A percentile compares a stretch with the other conserved stretches of the same genome.
Evolutionary conservation across 2,888 invertebrate species (phyloP).

Genomic region (Dorcus parallelipipedus): DNA sequence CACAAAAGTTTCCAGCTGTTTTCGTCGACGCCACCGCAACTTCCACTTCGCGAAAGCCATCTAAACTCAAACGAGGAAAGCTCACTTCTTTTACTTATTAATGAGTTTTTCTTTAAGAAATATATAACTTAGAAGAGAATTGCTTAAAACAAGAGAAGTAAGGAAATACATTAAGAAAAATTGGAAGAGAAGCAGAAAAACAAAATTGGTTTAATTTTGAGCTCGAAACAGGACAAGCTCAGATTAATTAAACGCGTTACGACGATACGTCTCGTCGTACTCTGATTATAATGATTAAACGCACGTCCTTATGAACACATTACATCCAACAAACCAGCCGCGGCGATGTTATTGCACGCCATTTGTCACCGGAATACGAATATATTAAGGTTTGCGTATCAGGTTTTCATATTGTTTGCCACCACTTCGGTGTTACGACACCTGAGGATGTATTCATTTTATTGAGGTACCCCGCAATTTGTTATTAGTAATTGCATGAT

Average conservation of each 20-base stretch:
- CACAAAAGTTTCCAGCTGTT: too few species aligned
- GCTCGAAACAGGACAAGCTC: background rate
- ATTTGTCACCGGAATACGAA: slow-evolving; percentile 10
- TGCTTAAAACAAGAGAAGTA: too few species aligned
- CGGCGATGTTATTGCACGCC: slow-evolving; percentile 6
- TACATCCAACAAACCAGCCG: slow-evolving; percentile 3
- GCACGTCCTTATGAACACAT: slow-evolving; percentile 6
- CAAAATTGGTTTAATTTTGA: background rate
- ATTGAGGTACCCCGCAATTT: too few species aligned
- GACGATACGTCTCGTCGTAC: background rate
- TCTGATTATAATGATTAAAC: slow-evolving; percentile 9
- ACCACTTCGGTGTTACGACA: background rate
- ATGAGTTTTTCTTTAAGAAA: too few species aligned
- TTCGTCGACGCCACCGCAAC: too few species aligned
- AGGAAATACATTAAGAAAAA: too few species aligned
- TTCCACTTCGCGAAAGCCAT: too few species aligned
- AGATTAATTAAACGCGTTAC: background rate
- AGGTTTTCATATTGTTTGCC: slow-evolving; percentile 3
- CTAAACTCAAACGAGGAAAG: too few species aligned
- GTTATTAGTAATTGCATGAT: too few species aligned
- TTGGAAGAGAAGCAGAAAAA: background rate
- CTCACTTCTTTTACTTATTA: too few species aligned
- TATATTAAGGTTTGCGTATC: slow-evolving; percentile 5
- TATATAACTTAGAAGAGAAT: too few species aligned
- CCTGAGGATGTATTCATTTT: background rate